phyloP scores from a whole-genome alignment of 2,113 vertebrate genomes.

The Sebastes fasciatus region DNA sequence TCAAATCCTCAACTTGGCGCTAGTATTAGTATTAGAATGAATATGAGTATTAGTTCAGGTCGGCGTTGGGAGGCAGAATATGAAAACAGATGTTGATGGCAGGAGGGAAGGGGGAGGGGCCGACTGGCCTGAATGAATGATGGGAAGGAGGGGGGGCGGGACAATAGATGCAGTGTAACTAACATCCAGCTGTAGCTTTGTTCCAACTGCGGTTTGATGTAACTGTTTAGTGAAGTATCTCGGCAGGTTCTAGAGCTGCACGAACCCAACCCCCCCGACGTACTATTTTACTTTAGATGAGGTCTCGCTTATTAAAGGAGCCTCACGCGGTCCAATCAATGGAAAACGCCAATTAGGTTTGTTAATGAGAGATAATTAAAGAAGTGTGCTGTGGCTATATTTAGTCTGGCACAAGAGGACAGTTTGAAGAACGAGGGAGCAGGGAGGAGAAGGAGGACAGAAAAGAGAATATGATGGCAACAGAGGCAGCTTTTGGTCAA shows the following conservation, averaged over 20 bases:
- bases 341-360: slow-evolving; percentile 78
- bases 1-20: slow-evolving; percentile 79
- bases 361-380: slow-evolving; percentile 82
- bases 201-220: slow-evolving; percentile 35
- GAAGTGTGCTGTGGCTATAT: slow-evolving; percentile 79
- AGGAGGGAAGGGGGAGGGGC: slow-evolving; percentile 69
- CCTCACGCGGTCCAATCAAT: slow-evolving; percentile 74
- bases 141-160: slow-evolving; percentile 17
- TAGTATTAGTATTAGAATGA: slow-evolving; percentile 81
- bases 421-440: slow-evolving; percentile 63
- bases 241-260: slow-evolving; percentile 11
- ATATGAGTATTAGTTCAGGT: slow-evolving; percentile 82
- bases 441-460: slow-evolving; percentile 50
- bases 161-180: slow-evolving; percentile 48
- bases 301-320: slow-evolving; percentile 71
- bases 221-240: slow-evolving; percentile 16
- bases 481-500: slow-evolving; percentile 57
- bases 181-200: slow-evolving; percentile 52
- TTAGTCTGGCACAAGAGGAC: slow-evolving; percentile 78
- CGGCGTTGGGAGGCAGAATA: slow-evolving; percentile 82
- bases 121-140: slow-evolving; percentile 67
- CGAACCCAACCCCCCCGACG: slow-evolving; percentile 46
- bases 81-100: slow-evolving; percentile 83
- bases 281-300: slow-evolving; percentile 65
- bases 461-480: slow-evolving; percentile 54